Percentiles rank a stretch among this genome's conserved stretches.
Evolutionary conservation across 2,888 invertebrate species (phyloP).

Genomic region (Eupeodes latifasciatus): DNA sequence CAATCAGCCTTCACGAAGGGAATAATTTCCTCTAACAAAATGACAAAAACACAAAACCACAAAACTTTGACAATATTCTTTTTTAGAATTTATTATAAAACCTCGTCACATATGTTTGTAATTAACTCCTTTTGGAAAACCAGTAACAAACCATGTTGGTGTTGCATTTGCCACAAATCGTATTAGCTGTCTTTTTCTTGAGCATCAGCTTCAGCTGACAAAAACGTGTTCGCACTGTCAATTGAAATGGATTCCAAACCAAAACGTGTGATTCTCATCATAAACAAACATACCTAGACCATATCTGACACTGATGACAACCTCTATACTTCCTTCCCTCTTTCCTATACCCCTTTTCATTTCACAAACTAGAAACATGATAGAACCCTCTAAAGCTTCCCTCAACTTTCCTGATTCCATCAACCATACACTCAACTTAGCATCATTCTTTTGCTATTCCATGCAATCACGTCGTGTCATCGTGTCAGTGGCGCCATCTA

Average conservation of each 20-base stretch:
- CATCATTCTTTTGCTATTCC: background rate
- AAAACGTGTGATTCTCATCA: conserved; percentile 41
- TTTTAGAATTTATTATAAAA: conserved; percentile 30
- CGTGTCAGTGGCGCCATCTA: background rate
- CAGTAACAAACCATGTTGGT: conserved; percentile 34
- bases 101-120: conserved; percentile 60
- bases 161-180: conserved; percentile 67
- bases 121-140: conserved; percentile 68
- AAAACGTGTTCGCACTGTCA: conserved; percentile 60
- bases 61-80: background rate
- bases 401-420: background rate
- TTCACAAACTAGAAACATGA: background rate
- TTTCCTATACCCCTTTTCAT: background rate
- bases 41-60: background rate
- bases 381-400: background rate
- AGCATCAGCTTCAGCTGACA: background rate
- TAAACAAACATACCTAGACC: conserved; percentile 35
- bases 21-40: background rate
- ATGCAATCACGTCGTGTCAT: conserved; percentile 61
- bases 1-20: background rate
- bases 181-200: conserved; percentile 40
- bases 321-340: background rate
- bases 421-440: background rate
- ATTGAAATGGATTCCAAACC: conserved; percentile 52
- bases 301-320: background rate